phyloP scores from a whole-genome alignment of 1,140 invertebrate species.

The Akabosia matsudoensis region DNA sequence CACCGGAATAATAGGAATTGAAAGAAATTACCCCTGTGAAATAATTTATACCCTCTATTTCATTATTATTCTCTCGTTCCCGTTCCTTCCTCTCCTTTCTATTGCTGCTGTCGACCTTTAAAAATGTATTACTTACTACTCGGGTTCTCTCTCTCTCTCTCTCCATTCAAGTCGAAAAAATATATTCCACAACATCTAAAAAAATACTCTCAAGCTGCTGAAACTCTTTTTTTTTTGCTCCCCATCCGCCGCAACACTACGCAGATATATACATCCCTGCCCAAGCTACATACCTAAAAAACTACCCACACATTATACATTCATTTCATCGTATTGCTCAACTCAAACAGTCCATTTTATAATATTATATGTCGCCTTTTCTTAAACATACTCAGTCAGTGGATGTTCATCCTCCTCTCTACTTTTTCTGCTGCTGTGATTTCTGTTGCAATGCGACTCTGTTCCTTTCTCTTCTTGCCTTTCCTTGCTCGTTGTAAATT shows the following conservation, averaged over 20 bases:
- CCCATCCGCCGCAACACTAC: background rate
- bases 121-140: constrained; percentile 1
- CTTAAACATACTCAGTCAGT: background rate
- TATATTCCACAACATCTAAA: constrained; percentile 4
- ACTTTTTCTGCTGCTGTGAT: constrained; percentile 15
- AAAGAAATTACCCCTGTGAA: constrained; percentile 44
- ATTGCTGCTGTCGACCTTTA: constrained; percentile 19
- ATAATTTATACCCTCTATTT: constrained; percentile 48
- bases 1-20: constrained; percentile 29
- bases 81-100: constrained; percentile 4
- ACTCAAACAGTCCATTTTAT: background rate
- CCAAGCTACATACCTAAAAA: too few relatives aligned
- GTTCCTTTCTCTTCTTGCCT: background rate
- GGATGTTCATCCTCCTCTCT: background rate
- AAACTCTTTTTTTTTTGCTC: background rate
- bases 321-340: background rate
- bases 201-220: background rate
- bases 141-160: too few relatives aligned
- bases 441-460: constrained; percentile 5
- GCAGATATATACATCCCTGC: background rate
- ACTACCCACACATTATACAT: too few relatives aligned
- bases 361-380: background rate
- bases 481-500: background rate
- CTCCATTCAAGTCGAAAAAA: constrained; percentile 4
- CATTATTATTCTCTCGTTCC: constrained; percentile 34